These are phyloP conservation scores for Xylota sylvarum DNA, from an alignment of 2,888 invertebrate genomes.

Conservation along the genomic window DNA sequence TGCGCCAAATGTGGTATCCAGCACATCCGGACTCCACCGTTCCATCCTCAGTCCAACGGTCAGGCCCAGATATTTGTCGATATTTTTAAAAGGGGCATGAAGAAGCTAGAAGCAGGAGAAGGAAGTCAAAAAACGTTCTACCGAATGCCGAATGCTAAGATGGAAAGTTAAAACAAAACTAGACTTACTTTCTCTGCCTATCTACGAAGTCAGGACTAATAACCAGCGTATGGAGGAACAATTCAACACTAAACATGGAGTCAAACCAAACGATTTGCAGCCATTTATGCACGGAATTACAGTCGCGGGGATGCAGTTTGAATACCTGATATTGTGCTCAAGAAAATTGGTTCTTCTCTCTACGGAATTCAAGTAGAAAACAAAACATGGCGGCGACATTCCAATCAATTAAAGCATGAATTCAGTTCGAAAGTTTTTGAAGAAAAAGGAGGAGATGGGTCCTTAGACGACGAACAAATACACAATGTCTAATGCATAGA, in stretches of 20 bases:
- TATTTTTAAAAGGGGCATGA: no score
- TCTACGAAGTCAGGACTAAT: no score
- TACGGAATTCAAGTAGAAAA: not conserved
- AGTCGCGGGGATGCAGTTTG: not conserved
- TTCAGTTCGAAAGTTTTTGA: not conserved
- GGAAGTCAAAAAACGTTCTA: no score
- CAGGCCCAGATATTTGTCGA: not conserved
- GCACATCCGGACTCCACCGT: slow-evolving; percentile 51
- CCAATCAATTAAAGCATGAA: slow-evolving; percentile 13
- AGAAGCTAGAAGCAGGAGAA: no score
- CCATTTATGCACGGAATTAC: slow-evolving; percentile 13
- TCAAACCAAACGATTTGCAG: not conserved
- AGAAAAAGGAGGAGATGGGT: slow-evolving; percentile 5
- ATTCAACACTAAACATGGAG: slow-evolving; percentile 14
- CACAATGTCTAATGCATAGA: not conserved
- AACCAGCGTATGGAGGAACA: slow-evolving; percentile 3
- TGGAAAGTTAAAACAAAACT: no score
- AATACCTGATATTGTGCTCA: not conserved
- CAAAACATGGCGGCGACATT: slow-evolving; percentile 6
- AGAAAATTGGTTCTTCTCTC: not conserved
- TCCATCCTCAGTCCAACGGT: not conserved
- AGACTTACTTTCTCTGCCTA: no score
- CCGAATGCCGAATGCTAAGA: no score
- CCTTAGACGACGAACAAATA: not conserved
- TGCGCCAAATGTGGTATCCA: slow-evolving; percentile 59